Conservation (phyloP, 1,140 invertebrate genomes). For the Drosophila novamexicana region DNA sequence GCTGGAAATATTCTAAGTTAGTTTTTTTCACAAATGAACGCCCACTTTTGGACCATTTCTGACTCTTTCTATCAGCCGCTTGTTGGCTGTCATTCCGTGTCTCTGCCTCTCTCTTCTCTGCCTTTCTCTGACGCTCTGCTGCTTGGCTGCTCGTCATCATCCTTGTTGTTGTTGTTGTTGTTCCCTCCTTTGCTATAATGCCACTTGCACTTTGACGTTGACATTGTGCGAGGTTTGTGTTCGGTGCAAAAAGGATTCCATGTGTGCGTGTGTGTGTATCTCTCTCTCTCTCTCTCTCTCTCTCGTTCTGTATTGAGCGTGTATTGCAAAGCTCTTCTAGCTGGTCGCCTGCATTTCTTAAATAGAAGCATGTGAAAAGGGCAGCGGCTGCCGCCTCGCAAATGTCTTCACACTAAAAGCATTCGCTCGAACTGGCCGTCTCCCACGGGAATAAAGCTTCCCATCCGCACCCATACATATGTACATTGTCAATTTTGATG, state of each 20-base stretch:
- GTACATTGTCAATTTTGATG: constrained; percentile 24
- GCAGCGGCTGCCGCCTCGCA: constrained; percentile 19
- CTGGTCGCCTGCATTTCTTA: constrained; percentile 52
- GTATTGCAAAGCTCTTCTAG: constrained; percentile 55
- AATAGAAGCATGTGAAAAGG: constrained; percentile 69
- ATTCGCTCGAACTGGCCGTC: constrained; percentile 26
- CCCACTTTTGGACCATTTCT: constrained; percentile 26
- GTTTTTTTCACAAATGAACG: constrained; percentile 21
- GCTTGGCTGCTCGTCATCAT: constrained; percentile 34
- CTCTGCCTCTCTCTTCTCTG: constrained; percentile 54
- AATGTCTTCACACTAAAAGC: constrained; percentile 75
- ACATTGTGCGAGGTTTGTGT: constrained; percentile 56
- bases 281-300: constrained; percentile 7
- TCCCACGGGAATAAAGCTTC: neutral
- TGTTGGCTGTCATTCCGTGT: constrained; percentile 49
- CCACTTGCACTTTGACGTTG: constrained; percentile 79
- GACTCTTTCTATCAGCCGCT: constrained; percentile 24
- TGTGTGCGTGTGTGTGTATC: neutral
- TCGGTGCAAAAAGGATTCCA: constrained; percentile 12
- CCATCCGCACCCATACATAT: neutral
- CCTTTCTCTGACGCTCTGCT: constrained; percentile 15
- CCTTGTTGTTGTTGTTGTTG: constrained; percentile 28
- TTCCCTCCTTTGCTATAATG: constrained; percentile 72
- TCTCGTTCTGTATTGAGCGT: constrained; percentile 24
- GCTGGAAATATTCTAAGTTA: neutral